Evolutionary conservation across 2,888 invertebrate species (phyloP).

Genomic region (Rugalucina vietnamica): DNA sequence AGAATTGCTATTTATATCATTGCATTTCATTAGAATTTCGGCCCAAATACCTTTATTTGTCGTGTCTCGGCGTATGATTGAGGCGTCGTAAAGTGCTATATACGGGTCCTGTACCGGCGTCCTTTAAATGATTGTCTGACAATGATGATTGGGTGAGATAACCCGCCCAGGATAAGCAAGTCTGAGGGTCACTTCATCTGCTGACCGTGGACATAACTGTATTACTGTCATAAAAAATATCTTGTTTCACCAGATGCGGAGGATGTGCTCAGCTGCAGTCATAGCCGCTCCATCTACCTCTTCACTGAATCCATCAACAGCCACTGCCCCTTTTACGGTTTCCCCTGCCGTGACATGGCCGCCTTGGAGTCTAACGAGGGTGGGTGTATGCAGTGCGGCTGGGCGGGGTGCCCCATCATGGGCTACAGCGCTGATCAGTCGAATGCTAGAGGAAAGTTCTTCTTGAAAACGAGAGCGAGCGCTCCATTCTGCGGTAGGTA

Average conservation of each 20-base stretch:
- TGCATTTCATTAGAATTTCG: too few relatives aligned
- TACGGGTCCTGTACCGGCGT: too few relatives aligned
- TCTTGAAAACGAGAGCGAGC: conserved; percentile 58
- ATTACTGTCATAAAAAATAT: too few relatives aligned
- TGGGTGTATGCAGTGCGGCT: conserved; percentile 59
- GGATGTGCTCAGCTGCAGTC: conserved; percentile 66
- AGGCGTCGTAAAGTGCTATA: too few relatives aligned
- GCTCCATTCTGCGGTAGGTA: conserved; percentile 64
- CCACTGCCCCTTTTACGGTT: conserved; percentile 61
- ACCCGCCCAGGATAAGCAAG: too few relatives aligned
- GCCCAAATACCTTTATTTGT: too few relatives aligned
- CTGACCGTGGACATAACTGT: too few relatives aligned
- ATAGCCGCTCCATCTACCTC: conserved; percentile 64
- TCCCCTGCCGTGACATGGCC: conserved; percentile 52
- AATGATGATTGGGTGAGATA: too few relatives aligned
- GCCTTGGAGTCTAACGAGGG: conserved; percentile 45
- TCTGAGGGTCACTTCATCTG: too few relatives aligned
- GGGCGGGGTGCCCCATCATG: conserved; percentile 60
- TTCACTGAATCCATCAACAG: conserved; percentile 70
- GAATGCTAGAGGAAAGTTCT: conserved; percentile 63
- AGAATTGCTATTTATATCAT: too few relatives aligned
- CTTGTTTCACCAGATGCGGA: conserved; percentile 66
- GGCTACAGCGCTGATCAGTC: conserved; percentile 62
- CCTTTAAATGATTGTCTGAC: too few relatives aligned
- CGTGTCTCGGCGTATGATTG: too few relatives aligned